A percentile compares a stretch with the other conserved stretches of the same genome.
Conservation (phyloP, 2,888 invertebrate genomes). For the Tricholauxania praeusta region DNA sequence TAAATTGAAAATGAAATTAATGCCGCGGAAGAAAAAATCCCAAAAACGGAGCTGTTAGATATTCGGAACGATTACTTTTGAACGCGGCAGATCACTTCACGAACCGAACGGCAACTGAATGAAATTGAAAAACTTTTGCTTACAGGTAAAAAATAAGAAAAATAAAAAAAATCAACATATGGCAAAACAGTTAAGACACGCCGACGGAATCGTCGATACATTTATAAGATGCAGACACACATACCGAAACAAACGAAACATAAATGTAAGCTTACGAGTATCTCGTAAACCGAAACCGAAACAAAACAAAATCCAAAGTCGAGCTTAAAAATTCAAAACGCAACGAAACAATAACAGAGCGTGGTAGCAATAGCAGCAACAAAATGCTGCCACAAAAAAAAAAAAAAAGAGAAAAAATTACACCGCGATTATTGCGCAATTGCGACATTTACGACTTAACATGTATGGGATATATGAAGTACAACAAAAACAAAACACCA, state of each 20-base stretch:
- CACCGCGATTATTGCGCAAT: conserved; percentile 57
- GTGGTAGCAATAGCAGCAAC: conserved; percentile 30
- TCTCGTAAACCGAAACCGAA: neutral
- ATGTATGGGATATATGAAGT: conserved; percentile 45
- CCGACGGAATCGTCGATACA: conserved; percentile 37
- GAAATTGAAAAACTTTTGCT: conserved; percentile 64
- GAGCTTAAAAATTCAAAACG: conserved; percentile 38
- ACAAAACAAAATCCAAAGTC: conserved; percentile 6
- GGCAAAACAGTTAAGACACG: conserved; percentile 39
- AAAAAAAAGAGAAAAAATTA: conserved; percentile 36
- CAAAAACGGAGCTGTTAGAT: neutral
- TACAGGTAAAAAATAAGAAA: conserved; percentile 57
- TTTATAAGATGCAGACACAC: conserved; percentile 44
- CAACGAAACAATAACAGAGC: conserved; percentile 32
- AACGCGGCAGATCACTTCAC: conserved; percentile 62
- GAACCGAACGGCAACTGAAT: conserved; percentile 65
- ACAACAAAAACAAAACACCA: conserved; percentile 39
- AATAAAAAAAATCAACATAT: conserved; percentile 39
- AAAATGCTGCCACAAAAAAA: conserved; percentile 25
- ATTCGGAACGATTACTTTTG: conserved; percentile 29
- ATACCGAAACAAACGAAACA: conserved; percentile 14
- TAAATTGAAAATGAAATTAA: no score
- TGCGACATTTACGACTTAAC: conserved; percentile 45
- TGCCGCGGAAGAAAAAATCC: no score
- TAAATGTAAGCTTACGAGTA: neutral